phyloP scores from a whole-genome alignment of 2,888 invertebrate genomes.

The Philereme transversata region DNA sequence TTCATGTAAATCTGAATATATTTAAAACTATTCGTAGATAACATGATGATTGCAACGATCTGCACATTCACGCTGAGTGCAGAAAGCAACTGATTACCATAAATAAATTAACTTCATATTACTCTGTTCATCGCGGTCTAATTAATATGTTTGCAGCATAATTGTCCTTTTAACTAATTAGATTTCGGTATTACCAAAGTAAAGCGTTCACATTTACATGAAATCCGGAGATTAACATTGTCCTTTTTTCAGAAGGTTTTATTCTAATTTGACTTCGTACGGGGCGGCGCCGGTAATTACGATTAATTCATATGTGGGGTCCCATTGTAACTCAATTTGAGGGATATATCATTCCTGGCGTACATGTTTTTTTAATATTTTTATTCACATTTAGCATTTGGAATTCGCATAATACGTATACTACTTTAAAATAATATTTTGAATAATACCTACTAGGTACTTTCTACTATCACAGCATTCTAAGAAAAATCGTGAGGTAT shows the following conservation, averaged over 20 bases:
- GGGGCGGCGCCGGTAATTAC: conserved; percentile 36
- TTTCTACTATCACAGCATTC: background rate
- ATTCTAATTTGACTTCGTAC: conserved; percentile 22
- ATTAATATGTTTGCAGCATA: conserved; percentile 13
- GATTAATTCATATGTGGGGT: conserved; percentile 32
- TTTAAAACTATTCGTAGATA: no score
- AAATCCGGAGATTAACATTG: conserved; percentile 42
- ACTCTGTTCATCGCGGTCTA: no score
- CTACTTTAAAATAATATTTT: no score
- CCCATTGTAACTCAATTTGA: conserved; percentile 8
- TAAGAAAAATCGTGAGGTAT: background rate
- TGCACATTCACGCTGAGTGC: no score
- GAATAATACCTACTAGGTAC: background rate
- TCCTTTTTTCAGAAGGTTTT: conserved; percentile 34
- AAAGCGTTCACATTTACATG: conserved; percentile 44
- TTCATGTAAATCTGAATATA: conserved; percentile 1
- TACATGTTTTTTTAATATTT: background rate
- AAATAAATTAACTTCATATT: no score
- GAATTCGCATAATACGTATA: no score
- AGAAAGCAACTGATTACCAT: no score
- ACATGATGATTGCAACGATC: no score
- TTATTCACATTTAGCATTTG: no score
- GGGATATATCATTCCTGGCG: background rate
- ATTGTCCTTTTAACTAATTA: conserved; percentile 41
- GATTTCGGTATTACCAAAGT: conserved; percentile 43